A percentile compares a stretch with the other conserved stretches of the same genome.
These are phyloP conservation scores for Chiroxiphia lanceolata DNA, from an alignment of 2,797 vertebrate genomes.

Conservation along the genomic window DNA sequence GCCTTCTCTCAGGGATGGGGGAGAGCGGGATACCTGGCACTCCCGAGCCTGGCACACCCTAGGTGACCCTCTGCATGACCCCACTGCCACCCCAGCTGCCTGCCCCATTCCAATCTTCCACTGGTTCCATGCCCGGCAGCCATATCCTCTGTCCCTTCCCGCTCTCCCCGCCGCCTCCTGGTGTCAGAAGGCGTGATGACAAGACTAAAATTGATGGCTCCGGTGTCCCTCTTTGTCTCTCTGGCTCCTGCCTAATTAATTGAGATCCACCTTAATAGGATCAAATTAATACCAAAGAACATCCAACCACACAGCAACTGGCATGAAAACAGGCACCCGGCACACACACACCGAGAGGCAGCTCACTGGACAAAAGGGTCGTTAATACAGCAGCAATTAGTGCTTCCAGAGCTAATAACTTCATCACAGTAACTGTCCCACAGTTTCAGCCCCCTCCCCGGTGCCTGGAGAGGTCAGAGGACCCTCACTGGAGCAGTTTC, in stretches of 20 bases:
- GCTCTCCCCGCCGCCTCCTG: neutral
- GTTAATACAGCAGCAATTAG: neutral
- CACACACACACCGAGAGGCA: neutral
- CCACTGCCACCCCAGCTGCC: neutral
- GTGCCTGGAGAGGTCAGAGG: rapidly evolving
- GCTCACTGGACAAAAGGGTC: neutral
- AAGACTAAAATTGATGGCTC: conserved; percentile 16
- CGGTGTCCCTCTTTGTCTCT: neutral
- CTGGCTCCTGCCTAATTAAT: conserved; percentile 55
- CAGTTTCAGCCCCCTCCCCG: rapidly evolving
- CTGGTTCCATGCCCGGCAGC: neutral
- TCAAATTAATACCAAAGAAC: conserved; percentile 52
- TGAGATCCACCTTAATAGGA: conserved; percentile 65
- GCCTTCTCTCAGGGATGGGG: neutral
- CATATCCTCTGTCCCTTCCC: rapidly evolving
- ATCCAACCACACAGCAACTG: conserved; percentile 45
- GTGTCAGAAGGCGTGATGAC: neutral
- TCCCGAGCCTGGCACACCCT: too few relatives aligned
- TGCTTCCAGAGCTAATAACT: conserved; percentile 1
- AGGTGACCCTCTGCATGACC: neutral
- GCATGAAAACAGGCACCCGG: neutral
- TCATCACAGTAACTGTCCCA: neutral
- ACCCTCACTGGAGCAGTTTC: rapidly evolving
- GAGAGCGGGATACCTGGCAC: neutral
- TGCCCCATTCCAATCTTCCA: neutral